Evolutionary conservation across 2,797 vertebrate species (phyloP).

Genomic region (Macrochelys suwanniensis): DNA sequence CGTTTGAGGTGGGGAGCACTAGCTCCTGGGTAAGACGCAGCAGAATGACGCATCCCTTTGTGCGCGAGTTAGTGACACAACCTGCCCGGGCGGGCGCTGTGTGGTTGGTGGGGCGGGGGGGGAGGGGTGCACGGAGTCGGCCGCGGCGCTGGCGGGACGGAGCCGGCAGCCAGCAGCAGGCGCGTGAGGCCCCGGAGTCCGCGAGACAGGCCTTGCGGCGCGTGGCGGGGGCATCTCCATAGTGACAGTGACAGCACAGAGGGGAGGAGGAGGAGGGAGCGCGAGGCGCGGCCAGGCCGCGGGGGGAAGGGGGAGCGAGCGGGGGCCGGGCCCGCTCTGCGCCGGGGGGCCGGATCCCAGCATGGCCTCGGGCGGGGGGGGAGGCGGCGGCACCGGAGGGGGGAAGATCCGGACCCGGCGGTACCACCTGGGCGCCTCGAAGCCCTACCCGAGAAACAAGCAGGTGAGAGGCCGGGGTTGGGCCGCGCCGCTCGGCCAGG

Average conservation of each 20-base stretch:
- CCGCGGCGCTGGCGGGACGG: not conserved
- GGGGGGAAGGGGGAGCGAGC: not conserved
- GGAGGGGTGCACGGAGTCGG: not conserved
- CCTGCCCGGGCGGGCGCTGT: not conserved
- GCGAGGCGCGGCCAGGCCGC: not conserved
- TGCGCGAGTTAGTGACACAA: not conserved
- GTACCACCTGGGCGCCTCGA: slow-evolving; percentile 68
- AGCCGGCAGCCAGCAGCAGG: not conserved
- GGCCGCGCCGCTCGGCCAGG: not conserved
- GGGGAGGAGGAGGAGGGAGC: not conserved
- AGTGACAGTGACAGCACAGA: slow-evolving; percentile 48
- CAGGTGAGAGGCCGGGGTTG: slow-evolving; percentile 54
- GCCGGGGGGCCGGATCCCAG: not conserved
- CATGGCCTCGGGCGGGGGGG: slow-evolving; percentile 62
- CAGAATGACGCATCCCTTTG: not conserved
- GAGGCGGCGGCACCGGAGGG: slow-evolving; percentile 2
- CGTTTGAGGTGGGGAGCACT: not conserved
- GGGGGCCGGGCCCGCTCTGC: not conserved
- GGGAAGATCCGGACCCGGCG: slow-evolving; percentile 77
- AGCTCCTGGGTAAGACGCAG: not conserved
- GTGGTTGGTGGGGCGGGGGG: slow-evolving; percentile 1
- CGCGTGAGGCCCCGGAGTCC: not conserved
- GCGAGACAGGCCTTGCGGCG: slow-evolving; percentile 2
- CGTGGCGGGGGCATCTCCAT: not conserved
- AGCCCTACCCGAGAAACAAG: slow-evolving; percentile 68